Conservation (phyloP, 2,113 vertebrate genomes). For the Harpagus bidentatus region DNA sequence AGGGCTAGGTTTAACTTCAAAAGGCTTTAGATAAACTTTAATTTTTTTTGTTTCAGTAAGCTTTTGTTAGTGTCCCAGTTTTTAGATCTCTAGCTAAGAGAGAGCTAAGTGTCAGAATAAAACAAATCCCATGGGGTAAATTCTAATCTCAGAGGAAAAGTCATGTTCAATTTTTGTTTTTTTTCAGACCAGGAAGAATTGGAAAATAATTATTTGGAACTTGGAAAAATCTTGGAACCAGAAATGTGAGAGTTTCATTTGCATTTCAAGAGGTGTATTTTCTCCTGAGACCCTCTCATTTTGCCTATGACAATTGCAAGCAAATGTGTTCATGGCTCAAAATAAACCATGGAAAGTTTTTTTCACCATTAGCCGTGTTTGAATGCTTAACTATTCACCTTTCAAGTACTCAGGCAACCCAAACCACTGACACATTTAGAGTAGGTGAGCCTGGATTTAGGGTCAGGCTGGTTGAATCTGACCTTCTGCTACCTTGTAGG, state of each 20-base stretch:
- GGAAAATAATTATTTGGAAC: background rate
- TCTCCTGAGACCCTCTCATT: background rate
- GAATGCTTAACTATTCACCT: background rate
- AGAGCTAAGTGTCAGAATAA: background rate
- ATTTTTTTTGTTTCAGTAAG: background rate
- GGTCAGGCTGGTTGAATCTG: background rate
- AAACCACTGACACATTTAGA: slow-evolving; percentile 26
- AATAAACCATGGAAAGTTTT: background rate
- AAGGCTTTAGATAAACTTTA: background rate
- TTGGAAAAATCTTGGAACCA: background rate
- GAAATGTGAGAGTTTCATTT: background rate
- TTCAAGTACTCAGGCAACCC: background rate
- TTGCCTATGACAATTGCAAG: background rate
- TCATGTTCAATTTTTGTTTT: background rate
- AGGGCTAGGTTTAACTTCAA: background rate
- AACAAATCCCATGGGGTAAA: background rate
- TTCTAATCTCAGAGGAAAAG: background rate
- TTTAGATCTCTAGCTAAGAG: background rate
- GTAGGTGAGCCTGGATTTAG: background rate
- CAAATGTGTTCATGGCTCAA: fast-evolving
- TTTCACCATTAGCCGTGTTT: background rate
- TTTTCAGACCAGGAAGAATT: background rate
- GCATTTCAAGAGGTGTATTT: background rate
- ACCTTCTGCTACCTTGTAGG: background rate
- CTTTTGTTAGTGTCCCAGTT: background rate